Percentiles rank a stretch among this genome's conserved stretches.
phyloP scores from a whole-genome alignment of 2,888 invertebrate species.

The Drosophila neoperkinsi region DNA sequence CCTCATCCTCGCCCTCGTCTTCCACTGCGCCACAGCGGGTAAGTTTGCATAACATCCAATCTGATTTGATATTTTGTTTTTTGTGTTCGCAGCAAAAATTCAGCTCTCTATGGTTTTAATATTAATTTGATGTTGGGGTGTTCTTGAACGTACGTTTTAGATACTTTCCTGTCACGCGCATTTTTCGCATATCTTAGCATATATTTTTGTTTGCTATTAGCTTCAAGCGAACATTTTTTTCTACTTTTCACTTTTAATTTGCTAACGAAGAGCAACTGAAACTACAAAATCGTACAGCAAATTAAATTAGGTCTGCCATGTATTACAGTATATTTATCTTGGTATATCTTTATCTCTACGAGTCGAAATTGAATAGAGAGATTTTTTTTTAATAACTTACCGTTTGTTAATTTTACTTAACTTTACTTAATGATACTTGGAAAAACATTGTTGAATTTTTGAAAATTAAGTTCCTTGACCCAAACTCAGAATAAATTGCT shows the following conservation, averaged over 20 bases:
- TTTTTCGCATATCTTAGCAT: neutral
- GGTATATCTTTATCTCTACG: neutral
- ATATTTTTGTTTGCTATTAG: neutral
- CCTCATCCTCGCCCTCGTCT: conserved; percentile 20
- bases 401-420: neutral
- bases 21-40: conserved; percentile 57
- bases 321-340: too few relatives aligned
- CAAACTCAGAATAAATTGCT: neutral
- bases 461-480: neutral
- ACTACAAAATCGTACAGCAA: neutral
- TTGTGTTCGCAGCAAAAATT: conserved; percentile 16
- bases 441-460: neutral
- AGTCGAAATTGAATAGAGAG: neutral
- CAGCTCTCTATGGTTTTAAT: conserved; percentile 13
- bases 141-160: neutral
- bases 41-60: conserved; percentile 61
- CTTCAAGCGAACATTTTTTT: neutral
- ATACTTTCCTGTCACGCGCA: neutral
- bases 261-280: too few relatives aligned
- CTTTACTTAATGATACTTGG: neutral
- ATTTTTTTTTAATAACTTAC: neutral
- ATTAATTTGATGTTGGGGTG: conserved; percentile 54
- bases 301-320: neutral
- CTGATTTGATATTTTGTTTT: conserved; percentile 17
- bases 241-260: neutral